Percentiles rank a stretch among this genome's conserved stretches.
Conservation (phyloP, 2,113 vertebrate genomes). For the Pelmatolapia mariae region DNA sequence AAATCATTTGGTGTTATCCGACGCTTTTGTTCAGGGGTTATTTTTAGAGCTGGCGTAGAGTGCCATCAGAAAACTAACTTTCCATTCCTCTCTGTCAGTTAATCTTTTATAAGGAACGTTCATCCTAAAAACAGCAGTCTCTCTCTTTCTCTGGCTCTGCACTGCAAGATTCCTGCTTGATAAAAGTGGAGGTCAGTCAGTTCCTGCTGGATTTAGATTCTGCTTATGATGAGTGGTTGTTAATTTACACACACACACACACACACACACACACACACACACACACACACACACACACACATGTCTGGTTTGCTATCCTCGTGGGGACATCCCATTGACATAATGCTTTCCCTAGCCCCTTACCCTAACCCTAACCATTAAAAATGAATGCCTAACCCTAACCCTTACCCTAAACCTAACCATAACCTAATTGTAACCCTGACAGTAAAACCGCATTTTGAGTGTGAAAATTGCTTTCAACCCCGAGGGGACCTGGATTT, state of each 20-base stretch:
- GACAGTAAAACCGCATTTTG: too few relatives aligned
- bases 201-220: not conserved
- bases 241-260: not conserved
- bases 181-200: not conserved
- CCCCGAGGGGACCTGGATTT: too few relatives aligned
- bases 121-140: not conserved
- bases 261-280: not conserved
- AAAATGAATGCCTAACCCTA: too few relatives aligned
- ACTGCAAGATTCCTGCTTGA: not conserved
- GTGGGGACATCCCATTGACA: too few relatives aligned
- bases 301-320: too few relatives aligned
- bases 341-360: too few relatives aligned
- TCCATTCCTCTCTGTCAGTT: not conserved
- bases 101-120: conserved; percentile 12
- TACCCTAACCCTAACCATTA: too few relatives aligned
- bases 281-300: rapidly evolving
- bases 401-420: too few relatives aligned
- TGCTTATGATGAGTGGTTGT: not conserved
- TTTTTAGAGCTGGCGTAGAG: conserved; percentile 5
- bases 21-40: not conserved
- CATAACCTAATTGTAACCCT: too few relatives aligned
- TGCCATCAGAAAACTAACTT: not conserved
- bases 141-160: not conserved
- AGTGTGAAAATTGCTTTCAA: too few relatives aligned
- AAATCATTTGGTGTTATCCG: not conserved